Conservation (phyloP, 2,797 vertebrate species). For the Denticeps clupeoides region DNA sequence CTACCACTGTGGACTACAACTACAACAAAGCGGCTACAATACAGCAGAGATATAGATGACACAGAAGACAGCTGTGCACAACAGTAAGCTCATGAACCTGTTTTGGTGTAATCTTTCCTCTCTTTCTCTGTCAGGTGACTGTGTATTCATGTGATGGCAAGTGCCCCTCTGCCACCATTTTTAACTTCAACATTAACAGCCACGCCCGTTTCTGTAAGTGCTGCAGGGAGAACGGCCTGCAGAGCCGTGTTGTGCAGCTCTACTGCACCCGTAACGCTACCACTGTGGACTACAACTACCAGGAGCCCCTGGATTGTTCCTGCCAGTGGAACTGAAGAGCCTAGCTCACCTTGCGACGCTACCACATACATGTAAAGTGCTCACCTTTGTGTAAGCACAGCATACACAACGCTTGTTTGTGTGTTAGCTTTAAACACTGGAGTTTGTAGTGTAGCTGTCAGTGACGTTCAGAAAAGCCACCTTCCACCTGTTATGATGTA, state of each 20-base stretch:
- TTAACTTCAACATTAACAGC: conserved; percentile 94
- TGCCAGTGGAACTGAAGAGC: conserved; percentile 91
- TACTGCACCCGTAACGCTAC: conserved; percentile 88
- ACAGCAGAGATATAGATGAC: too few species aligned
- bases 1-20: conserved; percentile 75
- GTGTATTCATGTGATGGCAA: conserved; percentile 94
- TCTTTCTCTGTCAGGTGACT: conserved; percentile 60
- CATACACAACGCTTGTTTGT: too few species aligned
- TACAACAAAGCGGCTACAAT: too few species aligned
- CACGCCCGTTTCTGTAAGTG: conserved; percentile 97
- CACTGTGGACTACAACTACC: conserved; percentile 75
- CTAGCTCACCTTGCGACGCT: too few species aligned
- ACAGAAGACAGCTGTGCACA: too few species aligned
- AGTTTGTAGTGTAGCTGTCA: too few species aligned
- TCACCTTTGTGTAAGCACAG: background rate
- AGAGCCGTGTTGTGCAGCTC: conserved; percentile 74
- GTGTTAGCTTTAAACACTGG: too few species aligned
- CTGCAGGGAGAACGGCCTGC: conserved; percentile 80
- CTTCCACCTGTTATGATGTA: too few species aligned
- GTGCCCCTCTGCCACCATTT: conserved; percentile 96
- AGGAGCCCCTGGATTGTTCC: conserved; percentile 88
- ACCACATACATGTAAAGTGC: background rate
- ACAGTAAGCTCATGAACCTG: too few species aligned
- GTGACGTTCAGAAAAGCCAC: too few species aligned
- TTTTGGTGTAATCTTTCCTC: background rate